phyloP scores from a whole-genome alignment of 1,140 invertebrate species.

The Limonius californicus region DNA sequence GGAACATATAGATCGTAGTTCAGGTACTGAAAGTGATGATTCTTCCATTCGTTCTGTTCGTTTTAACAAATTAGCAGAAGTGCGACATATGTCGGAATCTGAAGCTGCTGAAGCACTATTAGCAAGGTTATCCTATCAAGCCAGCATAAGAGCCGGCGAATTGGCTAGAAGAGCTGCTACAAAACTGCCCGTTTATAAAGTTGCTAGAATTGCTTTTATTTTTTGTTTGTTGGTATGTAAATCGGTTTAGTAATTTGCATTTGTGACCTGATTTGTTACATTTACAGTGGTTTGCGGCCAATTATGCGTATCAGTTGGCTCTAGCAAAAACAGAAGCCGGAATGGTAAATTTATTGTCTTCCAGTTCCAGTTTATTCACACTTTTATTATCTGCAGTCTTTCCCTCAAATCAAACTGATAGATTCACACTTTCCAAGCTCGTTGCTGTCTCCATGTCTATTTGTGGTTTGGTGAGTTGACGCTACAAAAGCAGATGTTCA shows the following conservation, averaged over 20 bases:
- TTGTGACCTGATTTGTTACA: too few species aligned
- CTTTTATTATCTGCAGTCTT: slow-evolving; percentile 76
- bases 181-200: slow-evolving; percentile 65
- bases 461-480: slow-evolving; percentile 64
- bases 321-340: slow-evolving; percentile 68
- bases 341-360: slow-evolving; percentile 74
- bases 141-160: slow-evolving; percentile 70
- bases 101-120: slow-evolving; percentile 81
- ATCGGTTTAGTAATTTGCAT: not conserved
- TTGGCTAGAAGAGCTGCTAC: slow-evolving; percentile 62
- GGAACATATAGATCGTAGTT: slow-evolving; percentile 57
- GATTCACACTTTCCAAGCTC: slow-evolving; percentile 77
- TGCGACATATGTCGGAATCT: slow-evolving; percentile 72
- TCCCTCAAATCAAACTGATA: slow-evolving; percentile 71
- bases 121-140: slow-evolving; percentile 79
- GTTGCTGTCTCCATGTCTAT: slow-evolving; percentile 75
- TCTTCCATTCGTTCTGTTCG: slow-evolving; percentile 66
- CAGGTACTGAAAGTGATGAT: slow-evolving; percentile 81
- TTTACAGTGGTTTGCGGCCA: slow-evolving; percentile 79
- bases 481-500: not conserved
- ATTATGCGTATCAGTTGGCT: slow-evolving; percentile 78
- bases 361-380: slow-evolving; percentile 80
- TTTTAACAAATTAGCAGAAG: slow-evolving; percentile 84
- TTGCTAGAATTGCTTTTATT: slow-evolving; percentile 68
- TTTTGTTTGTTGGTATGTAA: slow-evolving; percentile 75